Base-by-base conservation (phyloP, 2,888 invertebrate genomes). In the Morinoia aosen region DNA sequence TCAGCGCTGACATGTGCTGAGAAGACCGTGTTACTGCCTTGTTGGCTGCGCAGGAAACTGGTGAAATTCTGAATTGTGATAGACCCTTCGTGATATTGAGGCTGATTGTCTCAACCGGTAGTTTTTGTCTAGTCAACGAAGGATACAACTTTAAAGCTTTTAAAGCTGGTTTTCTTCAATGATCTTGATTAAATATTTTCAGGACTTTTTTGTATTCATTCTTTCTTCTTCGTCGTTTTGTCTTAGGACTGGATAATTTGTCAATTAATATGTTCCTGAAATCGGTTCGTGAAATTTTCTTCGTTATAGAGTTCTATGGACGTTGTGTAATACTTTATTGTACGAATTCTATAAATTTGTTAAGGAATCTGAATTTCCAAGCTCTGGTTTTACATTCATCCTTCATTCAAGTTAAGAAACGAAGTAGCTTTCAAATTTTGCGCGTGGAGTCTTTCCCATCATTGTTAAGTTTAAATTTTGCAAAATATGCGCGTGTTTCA, bases 301-400 rank as follows among this genome's bases (percentile, higher is more conserved):
- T 19, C 33, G 0, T 76, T 12, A 25, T 76, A 76, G 76, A 76
- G 10, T 33, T 76, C 25, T 25, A 76, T 76, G 76, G 76, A 76
- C 76, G 76, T 76, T 76, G 76, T 76, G 76, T 76, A 76, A 76
- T 76, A 76, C 76, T 76, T 76, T 76, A 25, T 76, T 76, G 76
- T 76, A 76, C 76, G 33, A 76, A 76, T 76, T 76, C 33, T 76
- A 76, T 76, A 76, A 76, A 76, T 76, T 76, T 76, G 76, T 76
- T 76, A 33, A 76, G 76, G 76, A 76, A 76, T 12, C 8, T 10
- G 76, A 76, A 33, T 76, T 76, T 76, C 25, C 25, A 76, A 76
- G 25, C 33, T 76, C 33, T 33, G 76, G 25, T 76, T 76, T 76
- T 76, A 76, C 1, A 10, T 76, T 33, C 25, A 76, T 76, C 76